These are phyloP conservation scores for Dione vanillae DNA, from an alignment of 2,888 invertebrate genomes.

Conservation along the genomic window DNA sequence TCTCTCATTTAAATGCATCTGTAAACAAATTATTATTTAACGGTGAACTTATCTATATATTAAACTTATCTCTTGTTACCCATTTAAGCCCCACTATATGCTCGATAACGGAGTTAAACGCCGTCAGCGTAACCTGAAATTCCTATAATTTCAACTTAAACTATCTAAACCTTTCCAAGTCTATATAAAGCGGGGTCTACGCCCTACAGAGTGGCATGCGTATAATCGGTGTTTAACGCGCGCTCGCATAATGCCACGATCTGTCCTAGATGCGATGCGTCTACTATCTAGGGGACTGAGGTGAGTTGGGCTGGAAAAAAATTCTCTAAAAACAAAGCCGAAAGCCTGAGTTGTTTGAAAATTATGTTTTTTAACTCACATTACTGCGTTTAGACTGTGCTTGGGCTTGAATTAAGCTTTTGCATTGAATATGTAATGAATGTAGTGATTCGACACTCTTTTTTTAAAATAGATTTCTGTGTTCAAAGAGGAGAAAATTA, in stretches of 20 bases:
- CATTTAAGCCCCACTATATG: no score
- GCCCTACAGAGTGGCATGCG: slow-evolving; percentile 59
- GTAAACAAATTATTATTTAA: no score
- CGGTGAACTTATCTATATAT: no score
- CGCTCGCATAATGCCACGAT: slow-evolving; percentile 62
- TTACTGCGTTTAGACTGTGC: background rate
- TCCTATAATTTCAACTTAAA: background rate
- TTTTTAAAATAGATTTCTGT: no score
- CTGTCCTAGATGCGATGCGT: slow-evolving; percentile 50
- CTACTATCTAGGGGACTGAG: slow-evolving; percentile 42
- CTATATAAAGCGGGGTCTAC: slow-evolving; percentile 54
- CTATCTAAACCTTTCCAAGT: slow-evolving; percentile 44
- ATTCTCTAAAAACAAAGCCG: slow-evolving; percentile 28
- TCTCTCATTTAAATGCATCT: no score
- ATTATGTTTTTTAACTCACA: slow-evolving; percentile 1
- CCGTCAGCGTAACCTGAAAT: background rate
- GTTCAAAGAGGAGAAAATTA: no score
- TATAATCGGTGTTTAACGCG: slow-evolving; percentile 69
- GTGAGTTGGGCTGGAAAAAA: slow-evolving; percentile 39
- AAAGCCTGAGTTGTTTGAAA: background rate
- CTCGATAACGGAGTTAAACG: no score
- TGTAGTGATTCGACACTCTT: background rate
- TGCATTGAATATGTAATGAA: background rate
- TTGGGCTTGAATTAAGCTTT: background rate
- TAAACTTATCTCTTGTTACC: no score